These are phyloP conservation scores for Donacobius atricapilla DNA, from an alignment of 2,113 vertebrate genomes.

Conservation along the genomic window DNA sequence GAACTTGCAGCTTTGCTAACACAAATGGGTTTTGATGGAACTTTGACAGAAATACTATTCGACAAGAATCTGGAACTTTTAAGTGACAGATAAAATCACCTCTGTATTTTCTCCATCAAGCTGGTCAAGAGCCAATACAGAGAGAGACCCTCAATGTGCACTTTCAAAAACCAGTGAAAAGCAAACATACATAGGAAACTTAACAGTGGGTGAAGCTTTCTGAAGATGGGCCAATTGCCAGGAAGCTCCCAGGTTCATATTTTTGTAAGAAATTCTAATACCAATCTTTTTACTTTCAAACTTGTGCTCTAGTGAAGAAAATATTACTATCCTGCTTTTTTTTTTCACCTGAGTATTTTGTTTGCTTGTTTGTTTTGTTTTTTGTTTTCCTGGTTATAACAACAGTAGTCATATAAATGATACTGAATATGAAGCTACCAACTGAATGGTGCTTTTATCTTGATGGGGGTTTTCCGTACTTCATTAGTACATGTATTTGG, in stretches of 20 bases:
- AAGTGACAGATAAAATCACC: neutral
- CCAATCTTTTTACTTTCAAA: neutral
- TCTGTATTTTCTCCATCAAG: neutral
- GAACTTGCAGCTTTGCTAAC: neutral
- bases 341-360: neutral
- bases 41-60: neutral
- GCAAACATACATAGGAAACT: neutral
- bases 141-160: neutral
- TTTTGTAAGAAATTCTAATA: neutral
- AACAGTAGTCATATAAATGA: neutral
- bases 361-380: neutral
- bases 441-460: neutral
- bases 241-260: neutral
- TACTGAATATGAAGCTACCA: neutral
- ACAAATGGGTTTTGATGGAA: neutral
- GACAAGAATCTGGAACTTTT: neutral
- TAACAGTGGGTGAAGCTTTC: neutral
- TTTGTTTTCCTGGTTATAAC: neutral
- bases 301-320: neutral
- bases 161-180: neutral
- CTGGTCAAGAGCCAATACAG: rapidly evolving
- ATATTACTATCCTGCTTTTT: neutral
- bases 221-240: neutral
- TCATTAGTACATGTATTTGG: neutral
- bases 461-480: neutral